A percentile compares a stretch with the other conserved stretches of the same genome.
Conservation (phyloP, 2,888 invertebrate species). For the Heliconius cydno region DNA sequence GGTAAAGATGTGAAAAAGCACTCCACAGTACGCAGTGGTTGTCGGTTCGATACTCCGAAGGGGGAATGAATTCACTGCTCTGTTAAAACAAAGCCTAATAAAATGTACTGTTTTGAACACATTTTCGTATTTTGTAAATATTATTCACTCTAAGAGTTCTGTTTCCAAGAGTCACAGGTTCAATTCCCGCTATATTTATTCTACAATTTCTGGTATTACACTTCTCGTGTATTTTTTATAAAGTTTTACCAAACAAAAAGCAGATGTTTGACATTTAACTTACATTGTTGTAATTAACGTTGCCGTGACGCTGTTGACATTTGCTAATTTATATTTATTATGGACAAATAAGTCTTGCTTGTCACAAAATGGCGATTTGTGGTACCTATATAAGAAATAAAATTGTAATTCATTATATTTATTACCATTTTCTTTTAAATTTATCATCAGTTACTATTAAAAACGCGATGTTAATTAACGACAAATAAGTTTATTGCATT, state of each 20-base stretch:
- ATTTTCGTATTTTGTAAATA: too few relatives aligned
- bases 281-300: neutral
- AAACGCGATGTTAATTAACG: neutral
- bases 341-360: neutral
- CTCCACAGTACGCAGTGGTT: neutral
- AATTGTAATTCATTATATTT: neutral
- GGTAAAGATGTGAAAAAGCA: too few relatives aligned
- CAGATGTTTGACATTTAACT: slow-evolving; percentile 8
- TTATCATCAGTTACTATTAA: neutral
- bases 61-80: neutral
- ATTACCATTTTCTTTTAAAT: neutral
- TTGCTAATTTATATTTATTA: slow-evolving; percentile 6
- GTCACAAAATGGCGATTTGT: neutral
- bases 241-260: neutral
- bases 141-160: too few relatives aligned
- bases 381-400: neutral
- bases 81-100: too few relatives aligned
- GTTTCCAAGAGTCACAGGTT: too few relatives aligned
- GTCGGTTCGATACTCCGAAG: neutral
- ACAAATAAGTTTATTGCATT: slow-evolving; percentile 4
- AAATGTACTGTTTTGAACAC: too few relatives aligned
- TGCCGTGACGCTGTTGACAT: neutral
- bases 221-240: neutral
- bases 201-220: neutral
- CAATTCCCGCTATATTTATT: neutral